Evolutionary conservation across 2,888 invertebrate genomes (phyloP).

Genomic region (Hypercompe scribonia): DNA sequence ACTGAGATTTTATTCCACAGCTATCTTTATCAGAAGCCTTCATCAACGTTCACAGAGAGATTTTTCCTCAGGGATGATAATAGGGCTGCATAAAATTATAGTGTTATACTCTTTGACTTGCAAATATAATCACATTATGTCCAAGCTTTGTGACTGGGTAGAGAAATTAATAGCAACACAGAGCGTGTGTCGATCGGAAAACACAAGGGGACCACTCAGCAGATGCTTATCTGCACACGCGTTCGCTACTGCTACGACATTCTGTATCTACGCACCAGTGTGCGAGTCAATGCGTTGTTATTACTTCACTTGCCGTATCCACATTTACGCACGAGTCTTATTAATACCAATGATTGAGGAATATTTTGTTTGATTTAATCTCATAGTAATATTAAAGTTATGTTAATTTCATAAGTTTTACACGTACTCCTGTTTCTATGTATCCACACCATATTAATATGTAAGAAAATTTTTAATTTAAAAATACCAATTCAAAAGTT

Average conservation of each 20-base stretch:
- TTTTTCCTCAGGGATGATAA: constrained; percentile 63
- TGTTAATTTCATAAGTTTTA: background rate
- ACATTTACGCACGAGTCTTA: constrained; percentile 3
- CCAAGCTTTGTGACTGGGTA: constrained; percentile 80
- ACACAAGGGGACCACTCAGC: constrained; percentile 84
- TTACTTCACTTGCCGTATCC: constrained; percentile 43
- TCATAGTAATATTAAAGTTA: background rate
- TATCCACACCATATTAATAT: too few relatives aligned
- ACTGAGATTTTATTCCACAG: constrained; percentile 34
- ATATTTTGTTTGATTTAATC: background rate
- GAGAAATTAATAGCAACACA: constrained; percentile 84
- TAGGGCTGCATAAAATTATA: constrained; percentile 68
- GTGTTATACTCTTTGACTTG: constrained; percentile 76
- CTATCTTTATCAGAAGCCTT: constrained; percentile 54
- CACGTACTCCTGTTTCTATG: too few relatives aligned
- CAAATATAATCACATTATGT: constrained; percentile 85
- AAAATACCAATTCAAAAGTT: too few relatives aligned
- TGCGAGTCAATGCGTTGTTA: constrained; percentile 56
- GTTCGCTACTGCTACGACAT: constrained; percentile 61
- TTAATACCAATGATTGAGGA: background rate
- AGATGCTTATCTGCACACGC: constrained; percentile 84
- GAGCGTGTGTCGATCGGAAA: constrained; percentile 77
- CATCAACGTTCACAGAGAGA: constrained; percentile 59
- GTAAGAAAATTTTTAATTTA: too few relatives aligned
- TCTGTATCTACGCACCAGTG: constrained; percentile 58